Percentiles rank a stretch among this genome's conserved stretches.
Evolutionary conservation across 2,888 invertebrate species (phyloP).

Genomic region (Cerceris ruficornis): DNA sequence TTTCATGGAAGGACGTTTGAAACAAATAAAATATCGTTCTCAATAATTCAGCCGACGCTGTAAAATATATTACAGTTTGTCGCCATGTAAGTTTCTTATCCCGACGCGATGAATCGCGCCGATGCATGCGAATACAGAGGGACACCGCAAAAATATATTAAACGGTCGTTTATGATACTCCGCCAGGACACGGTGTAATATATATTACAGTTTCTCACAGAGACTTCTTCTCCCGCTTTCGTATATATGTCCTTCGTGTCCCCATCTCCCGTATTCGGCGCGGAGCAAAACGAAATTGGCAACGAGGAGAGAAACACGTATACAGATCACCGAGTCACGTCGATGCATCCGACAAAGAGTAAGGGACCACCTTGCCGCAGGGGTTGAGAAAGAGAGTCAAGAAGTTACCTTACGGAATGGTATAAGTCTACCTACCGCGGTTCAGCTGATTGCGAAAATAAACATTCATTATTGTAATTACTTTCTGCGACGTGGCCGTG

Average conservation of each 20-base stretch:
- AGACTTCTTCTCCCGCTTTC: slow-evolving; percentile 9
- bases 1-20: not conserved
- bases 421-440: slow-evolving; percentile 76
- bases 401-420: slow-evolving; percentile 65
- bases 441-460: slow-evolving; percentile 79
- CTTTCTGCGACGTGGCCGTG: slow-evolving; percentile 75
- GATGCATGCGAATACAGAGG: not conserved
- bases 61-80: slow-evolving; percentile 5
- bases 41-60: slow-evolving; percentile 5
- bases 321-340: slow-evolving; percentile 42
- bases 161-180: slow-evolving; percentile 21
- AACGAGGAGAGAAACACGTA: slow-evolving; percentile 40
- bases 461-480: slow-evolving; percentile 81
- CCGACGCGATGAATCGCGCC: slow-evolving; percentile 5
- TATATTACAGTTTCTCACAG: slow-evolving; percentile 1
- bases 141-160: not conserved
- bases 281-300: slow-evolving; percentile 49
- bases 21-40: not conserved
- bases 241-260: slow-evolving; percentile 10
- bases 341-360: slow-evolving; percentile 41
- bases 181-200: not conserved
- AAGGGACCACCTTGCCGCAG: slow-evolving; percentile 72
- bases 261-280: slow-evolving; percentile 17
- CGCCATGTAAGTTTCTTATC: slow-evolving; percentile 2
- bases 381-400: slow-evolving; percentile 61